Base-by-base conservation (phyloP, 1,140 invertebrate species). In the Aphaenogaster ashmeadi region DNA sequence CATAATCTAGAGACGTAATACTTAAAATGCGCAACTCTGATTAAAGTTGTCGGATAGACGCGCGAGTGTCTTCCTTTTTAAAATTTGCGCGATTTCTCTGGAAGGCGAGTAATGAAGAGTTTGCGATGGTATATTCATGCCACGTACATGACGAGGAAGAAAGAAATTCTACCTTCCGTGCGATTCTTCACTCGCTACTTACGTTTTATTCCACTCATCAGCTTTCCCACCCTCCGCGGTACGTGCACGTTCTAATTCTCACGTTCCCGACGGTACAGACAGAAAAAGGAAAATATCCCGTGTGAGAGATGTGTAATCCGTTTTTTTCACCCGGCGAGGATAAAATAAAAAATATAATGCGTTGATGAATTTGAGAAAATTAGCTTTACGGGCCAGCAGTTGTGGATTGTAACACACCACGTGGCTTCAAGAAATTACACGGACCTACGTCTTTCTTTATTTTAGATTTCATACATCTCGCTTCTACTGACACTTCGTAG, bases 181-280 rank as follows among this genome's bases (percentile, higher is more conserved):
- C 72, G 71, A 86, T 86, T 86, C 83, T 79, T 78, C 74, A 66
- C 75, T 64, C 62, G 74, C 83, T 79, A 79, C 83, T 86, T 79
- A 87, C 85, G 71, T 85, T 87, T 87, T 90, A 84, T 87, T 79
- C 78, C 85, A 74, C 88, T 90, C 89, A 87, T 90, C 89, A 90
- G 72, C 69, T 77, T 83, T 84, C 72, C 86, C 78, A 87, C 79
- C 71, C 89, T 80, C 64, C 60, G 66, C 78, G 79, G 78, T 91
- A 91, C 41, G 78, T 91, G 90, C 90, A 89, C 90, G 89, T 90
- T 90, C 90, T 91, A 90, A 91, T 91, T 91, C 89, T 67, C 87
- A 74, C 69, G 62, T 80, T 67, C 74, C 86, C 79, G 58, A 56
- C 83, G 58, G 75, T 56, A 58, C 72, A 79, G 50, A 86, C 72